Conservation (phyloP, 2,113 vertebrate genomes). For the Ceyx melanurus region DNA sequence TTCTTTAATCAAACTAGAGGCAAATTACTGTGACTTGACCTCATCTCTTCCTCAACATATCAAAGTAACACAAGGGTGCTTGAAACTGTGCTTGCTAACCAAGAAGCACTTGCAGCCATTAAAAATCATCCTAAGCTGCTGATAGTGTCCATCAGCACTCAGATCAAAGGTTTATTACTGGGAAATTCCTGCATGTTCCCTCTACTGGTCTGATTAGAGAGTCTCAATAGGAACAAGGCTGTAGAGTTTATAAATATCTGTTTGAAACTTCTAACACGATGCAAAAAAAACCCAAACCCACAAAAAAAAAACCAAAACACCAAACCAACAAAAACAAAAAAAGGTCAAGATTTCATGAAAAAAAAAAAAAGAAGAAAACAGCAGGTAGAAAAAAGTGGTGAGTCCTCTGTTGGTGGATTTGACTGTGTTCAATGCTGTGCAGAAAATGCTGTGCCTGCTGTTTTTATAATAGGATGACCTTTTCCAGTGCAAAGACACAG, state of each 20-base stretch:
- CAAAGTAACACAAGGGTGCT: neutral
- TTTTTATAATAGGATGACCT: conserved; percentile 46
- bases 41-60: neutral
- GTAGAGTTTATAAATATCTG: neutral
- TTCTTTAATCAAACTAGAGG: neutral
- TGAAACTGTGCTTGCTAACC: neutral
- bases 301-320: neutral
- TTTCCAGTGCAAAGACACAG: conserved; percentile 24
- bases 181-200: neutral
- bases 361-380: neutral
- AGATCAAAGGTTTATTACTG: neutral
- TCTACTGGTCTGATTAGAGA: neutral
- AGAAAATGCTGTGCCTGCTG: conserved; percentile 45
- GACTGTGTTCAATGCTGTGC: neutral
- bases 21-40: neutral
- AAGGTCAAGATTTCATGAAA: neutral
- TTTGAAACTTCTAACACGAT: neutral
- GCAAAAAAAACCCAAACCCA: neutral
- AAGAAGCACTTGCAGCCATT: neutral
- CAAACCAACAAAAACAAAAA: no score
- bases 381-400: neutral
- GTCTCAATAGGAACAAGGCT: neutral
- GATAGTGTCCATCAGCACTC: neutral
- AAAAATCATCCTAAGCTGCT: neutral
- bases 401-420: conserved; percentile 1